Evolutionary conservation across 1,140 invertebrate species (phyloP).

Genomic region (Drosophila auraria): DNA sequence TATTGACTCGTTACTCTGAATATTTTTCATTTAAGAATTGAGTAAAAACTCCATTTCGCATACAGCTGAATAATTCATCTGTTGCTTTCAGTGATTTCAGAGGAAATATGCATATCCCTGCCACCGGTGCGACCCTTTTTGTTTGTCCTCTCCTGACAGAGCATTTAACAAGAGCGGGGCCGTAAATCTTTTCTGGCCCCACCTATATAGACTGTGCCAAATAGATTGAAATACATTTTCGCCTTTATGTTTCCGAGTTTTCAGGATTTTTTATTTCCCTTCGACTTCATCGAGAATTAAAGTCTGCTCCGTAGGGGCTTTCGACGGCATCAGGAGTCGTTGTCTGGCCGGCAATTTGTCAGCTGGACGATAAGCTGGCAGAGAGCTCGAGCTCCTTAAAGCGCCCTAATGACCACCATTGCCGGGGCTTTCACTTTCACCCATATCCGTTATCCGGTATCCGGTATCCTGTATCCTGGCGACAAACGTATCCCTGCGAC

Average conservation of each 20-base stretch:
- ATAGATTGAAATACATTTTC: constrained; percentile 81
- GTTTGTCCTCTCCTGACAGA: constrained; percentile 39
- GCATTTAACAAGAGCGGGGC: constrained; percentile 62
- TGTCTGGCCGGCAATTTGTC: constrained; percentile 69
- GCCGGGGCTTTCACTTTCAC: constrained; percentile 47
- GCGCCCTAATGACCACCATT: constrained; percentile 73
- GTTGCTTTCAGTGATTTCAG: constrained; percentile 44
- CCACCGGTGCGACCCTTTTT: constrained; percentile 64
- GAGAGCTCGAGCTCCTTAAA: constrained; percentile 40
- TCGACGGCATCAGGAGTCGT: constrained; percentile 37
- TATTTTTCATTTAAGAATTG: neutral
- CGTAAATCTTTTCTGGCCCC: constrained; percentile 63
- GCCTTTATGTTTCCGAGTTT: constrained; percentile 41
- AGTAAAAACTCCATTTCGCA: constrained; percentile 6
- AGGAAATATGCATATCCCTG: constrained; percentile 38
- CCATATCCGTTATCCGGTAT: constrained; percentile 39
- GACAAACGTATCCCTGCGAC: constrained; percentile 41
- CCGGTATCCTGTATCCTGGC: constrained; percentile 15
- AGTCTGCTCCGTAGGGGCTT: constrained; percentile 30
- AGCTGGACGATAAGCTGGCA: constrained; percentile 40
- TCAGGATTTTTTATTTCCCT: constrained; percentile 33
- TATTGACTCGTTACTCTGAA: neutral
- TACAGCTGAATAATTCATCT: constrained; percentile 46
- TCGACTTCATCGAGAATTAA: constrained; percentile 56
- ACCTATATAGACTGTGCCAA: constrained; percentile 50